phyloP scores from a whole-genome alignment of 30 jellyfish, hydroid and myxozoan species.

The Chrysaora quinquecirrha region DNA sequence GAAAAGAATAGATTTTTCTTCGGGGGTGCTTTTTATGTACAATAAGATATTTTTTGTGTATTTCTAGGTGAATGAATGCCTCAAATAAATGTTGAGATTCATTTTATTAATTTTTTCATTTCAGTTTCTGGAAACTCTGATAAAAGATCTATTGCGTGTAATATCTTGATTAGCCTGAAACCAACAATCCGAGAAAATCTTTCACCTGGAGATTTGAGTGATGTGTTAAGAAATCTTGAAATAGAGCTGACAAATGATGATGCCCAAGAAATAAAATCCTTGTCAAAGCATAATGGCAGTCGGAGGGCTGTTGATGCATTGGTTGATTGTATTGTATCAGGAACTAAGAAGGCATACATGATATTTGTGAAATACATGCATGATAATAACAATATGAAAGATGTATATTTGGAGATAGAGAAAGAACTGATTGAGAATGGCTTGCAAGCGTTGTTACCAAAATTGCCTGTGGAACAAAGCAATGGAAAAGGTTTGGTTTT shows the following conservation, averaged over 20 bases:
- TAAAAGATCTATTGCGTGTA: no score
- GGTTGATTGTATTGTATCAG: conserved; percentile 19
- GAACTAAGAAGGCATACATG: conserved; percentile 1
- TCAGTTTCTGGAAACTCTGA: no score
- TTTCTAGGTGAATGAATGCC: no score
- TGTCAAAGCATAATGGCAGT: background rate
- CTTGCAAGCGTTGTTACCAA: conserved; percentile 13
- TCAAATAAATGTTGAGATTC: no score
- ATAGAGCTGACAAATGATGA: conserved; percentile 11
- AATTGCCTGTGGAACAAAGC: background rate
- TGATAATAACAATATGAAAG: background rate
- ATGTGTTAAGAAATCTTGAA: conserved; percentile 7
- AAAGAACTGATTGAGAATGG: conserved; percentile 10
- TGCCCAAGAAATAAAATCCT: conserved; percentile 16
- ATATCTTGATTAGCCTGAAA: conserved; percentile 2
- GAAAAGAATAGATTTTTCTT: no score
- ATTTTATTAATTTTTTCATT: no score
- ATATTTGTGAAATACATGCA: background rate
- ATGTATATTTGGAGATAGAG: background rate
- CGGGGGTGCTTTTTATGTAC: no score
- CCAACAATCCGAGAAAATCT: conserved; percentile 1
- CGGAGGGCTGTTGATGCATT: conserved; percentile 11
- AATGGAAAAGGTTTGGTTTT: background rate
- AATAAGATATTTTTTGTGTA: no score
- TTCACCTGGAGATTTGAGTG: conserved; percentile 11